Conservation (phyloP, 2,113 vertebrate genomes). For the Cebidichthys violaceus region DNA sequence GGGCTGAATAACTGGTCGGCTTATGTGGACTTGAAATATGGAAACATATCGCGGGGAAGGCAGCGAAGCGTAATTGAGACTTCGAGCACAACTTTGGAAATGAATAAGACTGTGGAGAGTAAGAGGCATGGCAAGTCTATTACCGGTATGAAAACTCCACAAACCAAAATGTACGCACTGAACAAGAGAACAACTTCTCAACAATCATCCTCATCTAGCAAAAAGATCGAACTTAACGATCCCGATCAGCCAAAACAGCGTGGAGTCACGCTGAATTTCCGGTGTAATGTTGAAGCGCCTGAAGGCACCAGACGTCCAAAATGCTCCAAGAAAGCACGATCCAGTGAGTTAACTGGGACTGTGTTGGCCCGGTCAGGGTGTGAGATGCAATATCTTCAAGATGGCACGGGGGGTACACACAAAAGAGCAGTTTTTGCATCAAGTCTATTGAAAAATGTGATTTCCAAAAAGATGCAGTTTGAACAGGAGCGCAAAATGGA, state of each 20-base stretch:
- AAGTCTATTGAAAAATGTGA: conserved; percentile 94
- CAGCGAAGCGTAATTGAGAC: conserved; percentile 73
- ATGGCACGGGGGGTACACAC: conserved; percentile 77
- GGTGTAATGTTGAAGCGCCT: conserved; percentile 81
- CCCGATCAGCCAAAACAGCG: conserved; percentile 76
- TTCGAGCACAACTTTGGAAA: conserved; percentile 74
- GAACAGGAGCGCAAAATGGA: conserved; percentile 96
- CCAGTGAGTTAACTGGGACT: conserved; percentile 72
- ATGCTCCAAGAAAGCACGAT: conserved; percentile 73
- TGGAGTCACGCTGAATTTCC: conserved; percentile 84
- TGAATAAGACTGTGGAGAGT: conserved; percentile 65
- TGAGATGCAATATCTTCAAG: conserved; percentile 68
- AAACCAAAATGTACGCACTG: conserved; percentile 75
- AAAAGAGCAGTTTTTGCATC: conserved; percentile 93
- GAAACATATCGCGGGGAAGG: conserved; percentile 72
- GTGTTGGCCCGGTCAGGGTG: conserved; percentile 70
- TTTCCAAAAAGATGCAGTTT: conserved; percentile 98
- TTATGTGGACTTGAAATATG: conserved; percentile 92
- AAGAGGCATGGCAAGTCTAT: conserved; percentile 42
- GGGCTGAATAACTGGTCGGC: conserved; percentile 93
- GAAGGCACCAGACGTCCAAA: conserved; percentile 69
- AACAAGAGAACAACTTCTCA: conserved; percentile 66
- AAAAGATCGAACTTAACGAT: conserved; percentile 67
- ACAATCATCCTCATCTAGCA: conserved; percentile 60
- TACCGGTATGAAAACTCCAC: conserved; percentile 63